Base-by-base conservation (phyloP, 1,140 invertebrate genomes). In the Piezodorus guildinii region DNA sequence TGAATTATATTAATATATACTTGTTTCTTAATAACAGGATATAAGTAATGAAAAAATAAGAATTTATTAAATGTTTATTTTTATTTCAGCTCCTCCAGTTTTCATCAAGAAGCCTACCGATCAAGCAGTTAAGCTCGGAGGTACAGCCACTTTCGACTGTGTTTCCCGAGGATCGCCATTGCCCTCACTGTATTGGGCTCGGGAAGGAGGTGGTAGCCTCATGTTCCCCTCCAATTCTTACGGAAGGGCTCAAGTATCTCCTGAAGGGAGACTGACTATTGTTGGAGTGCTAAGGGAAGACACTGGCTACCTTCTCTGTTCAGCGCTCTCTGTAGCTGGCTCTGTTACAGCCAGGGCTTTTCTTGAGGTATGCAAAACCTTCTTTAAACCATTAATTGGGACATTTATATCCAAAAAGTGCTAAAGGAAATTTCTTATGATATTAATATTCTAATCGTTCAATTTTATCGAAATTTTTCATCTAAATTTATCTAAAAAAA, bases 141-240 rank as follows among this genome's bases (percentile, higher is more conserved):
- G 85, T 12, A 81, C 87, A 34, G 88, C 86, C 5, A 84, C 83
- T 39, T 85, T 94, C 70, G 85, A 86, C 51, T 94, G 91, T 73
- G 81, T 81, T 19, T 88, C 88, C 1, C 81, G 79, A 56, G 91
- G 91, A 17, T 87, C 87, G 70, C 91, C 91, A 1, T 77, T 81
- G 25, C 91, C 91, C 0, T 86, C 87, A 5, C 83, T 91, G 3
- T 93, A 88, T 73, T 94, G 91, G 88, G 86, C 83, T 39, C 85
- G 86, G 68, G 88, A 90, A 73, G 88, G 88, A 21, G 84, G 83
- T 1, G 85, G 87, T 68, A 80, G 83, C 65, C 75, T 93, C 3
- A 88, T 93, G 85, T 91, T 93, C 72, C 87, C 88, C 4, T 85
- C 87, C 54, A 84, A 85, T 68, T 81, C 84, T 3, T 85, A 88